These are phyloP conservation scores for Podocnemis expansa DNA, from an alignment of 2,113 vertebrate genomes.

Conservation along the genomic window DNA sequence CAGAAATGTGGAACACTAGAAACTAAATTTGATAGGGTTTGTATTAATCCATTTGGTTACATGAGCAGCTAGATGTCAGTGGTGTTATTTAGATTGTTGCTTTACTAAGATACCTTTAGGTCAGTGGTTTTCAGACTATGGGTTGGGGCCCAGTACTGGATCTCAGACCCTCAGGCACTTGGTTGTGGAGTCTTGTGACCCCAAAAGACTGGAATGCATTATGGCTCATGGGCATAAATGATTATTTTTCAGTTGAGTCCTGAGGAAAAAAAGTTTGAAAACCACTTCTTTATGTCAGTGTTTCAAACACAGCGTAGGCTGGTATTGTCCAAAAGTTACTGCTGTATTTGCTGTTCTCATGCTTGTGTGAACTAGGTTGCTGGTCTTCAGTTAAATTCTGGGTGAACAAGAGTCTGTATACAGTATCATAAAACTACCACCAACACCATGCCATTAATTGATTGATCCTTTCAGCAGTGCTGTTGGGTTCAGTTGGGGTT, in stretches of 20 bases:
- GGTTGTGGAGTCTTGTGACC: no score
- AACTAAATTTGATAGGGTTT: background rate
- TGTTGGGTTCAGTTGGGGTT: background rate
- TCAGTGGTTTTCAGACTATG: background rate
- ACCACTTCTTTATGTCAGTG: background rate
- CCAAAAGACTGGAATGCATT: no score
- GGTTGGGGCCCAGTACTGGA: no score
- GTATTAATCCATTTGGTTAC: background rate
- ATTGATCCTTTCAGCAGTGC: background rate
- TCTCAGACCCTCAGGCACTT: no score
- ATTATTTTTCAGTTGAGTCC: no score
- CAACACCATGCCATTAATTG: background rate
- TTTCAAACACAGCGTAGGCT: background rate
- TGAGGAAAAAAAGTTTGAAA: no score
- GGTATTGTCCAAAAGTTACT: background rate
- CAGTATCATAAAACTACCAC: fast-evolving
- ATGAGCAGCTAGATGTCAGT: background rate
- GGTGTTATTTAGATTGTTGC: background rate
- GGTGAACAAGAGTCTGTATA: background rate
- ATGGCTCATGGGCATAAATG: no score
- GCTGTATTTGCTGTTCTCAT: background rate
- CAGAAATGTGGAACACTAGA: background rate
- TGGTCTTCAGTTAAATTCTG: background rate
- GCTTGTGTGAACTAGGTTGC: background rate
- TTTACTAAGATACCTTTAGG: background rate